phyloP scores from a whole-genome alignment of 1,140 invertebrate species.

The Camponotus vicinus region DNA sequence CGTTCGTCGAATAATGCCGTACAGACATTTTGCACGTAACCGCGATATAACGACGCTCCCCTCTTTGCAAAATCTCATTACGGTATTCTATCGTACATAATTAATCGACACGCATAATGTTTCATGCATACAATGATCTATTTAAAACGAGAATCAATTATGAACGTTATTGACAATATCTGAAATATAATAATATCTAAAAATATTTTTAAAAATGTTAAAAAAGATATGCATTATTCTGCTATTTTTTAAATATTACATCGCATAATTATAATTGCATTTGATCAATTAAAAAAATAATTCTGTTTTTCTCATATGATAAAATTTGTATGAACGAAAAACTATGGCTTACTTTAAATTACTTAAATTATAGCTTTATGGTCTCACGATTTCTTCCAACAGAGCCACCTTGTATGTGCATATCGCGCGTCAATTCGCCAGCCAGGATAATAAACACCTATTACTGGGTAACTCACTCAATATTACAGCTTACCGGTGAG shows the following conservation, averaged over 20 bases:
- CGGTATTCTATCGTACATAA: constrained; percentile 13
- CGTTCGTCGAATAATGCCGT: constrained; percentile 17
- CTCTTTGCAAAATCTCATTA: constrained; percentile 36
- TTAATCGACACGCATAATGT: neutral
- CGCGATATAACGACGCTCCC: neutral
- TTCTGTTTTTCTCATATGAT: neutral
- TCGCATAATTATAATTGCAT: neutral
- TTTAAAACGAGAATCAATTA: neutral
- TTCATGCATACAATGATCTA: neutral
- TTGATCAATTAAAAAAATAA: neutral
- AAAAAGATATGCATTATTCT: neutral
- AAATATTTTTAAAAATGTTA: neutral
- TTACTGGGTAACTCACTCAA: constrained; percentile 67
- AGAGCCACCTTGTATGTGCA: neutral
- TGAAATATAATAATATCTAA: neutral
- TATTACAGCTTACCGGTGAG: constrained; percentile 66
- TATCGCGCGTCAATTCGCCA: constrained; percentile 9
- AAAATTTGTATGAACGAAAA: neutral
- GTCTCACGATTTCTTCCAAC: neutral
- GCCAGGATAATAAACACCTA: constrained; percentile 67
- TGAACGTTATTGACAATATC: neutral
- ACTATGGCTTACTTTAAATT: neutral
- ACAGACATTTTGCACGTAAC: constrained; percentile 8
- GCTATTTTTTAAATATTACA: neutral
- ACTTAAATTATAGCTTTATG: neutral